phyloP scores from a whole-genome alignment of 2,113 vertebrate species.

The Empidonax traillii region DNA sequence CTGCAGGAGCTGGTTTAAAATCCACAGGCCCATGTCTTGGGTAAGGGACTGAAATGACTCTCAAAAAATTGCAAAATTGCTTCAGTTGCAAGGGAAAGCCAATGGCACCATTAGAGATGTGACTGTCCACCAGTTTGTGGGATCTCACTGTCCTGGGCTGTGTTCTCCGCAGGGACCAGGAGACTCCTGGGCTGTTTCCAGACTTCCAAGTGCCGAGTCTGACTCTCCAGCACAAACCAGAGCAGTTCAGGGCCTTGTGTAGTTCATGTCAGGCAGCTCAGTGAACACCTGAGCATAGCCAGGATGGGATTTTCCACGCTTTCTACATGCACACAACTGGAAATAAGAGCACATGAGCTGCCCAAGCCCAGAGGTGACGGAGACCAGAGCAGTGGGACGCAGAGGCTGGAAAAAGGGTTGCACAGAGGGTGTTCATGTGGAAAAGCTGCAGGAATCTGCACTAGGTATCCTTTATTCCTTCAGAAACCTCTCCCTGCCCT shows the following conservation, averaged over 20 bases:
- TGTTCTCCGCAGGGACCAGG: neutral
- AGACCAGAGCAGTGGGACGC: neutral
- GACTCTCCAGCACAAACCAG: neutral
- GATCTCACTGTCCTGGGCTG: neutral
- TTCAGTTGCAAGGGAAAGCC: neutral
- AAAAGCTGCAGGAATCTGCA: neutral
- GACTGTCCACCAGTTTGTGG: neutral
- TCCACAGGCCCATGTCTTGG: neutral
- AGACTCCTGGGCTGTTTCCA: neutral
- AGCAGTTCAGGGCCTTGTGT: neutral
- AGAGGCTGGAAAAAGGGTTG: neutral
- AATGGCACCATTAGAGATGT: accelerated
- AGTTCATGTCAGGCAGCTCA: neutral
- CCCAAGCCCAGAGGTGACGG: neutral
- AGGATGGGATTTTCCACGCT: neutral
- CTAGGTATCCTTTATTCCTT: neutral
- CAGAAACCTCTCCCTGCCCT: neutral
- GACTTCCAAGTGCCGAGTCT: neutral
- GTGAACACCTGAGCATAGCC: accelerated
- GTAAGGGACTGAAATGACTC: neutral
- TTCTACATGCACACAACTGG: neutral
- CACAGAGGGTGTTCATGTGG: neutral
- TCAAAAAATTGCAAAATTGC: neutral
- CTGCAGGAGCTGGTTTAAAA: neutral
- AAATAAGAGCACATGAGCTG: neutral